Base-by-base conservation (phyloP, 2,113 vertebrate species). In the Nesogale talazaci region DNA sequence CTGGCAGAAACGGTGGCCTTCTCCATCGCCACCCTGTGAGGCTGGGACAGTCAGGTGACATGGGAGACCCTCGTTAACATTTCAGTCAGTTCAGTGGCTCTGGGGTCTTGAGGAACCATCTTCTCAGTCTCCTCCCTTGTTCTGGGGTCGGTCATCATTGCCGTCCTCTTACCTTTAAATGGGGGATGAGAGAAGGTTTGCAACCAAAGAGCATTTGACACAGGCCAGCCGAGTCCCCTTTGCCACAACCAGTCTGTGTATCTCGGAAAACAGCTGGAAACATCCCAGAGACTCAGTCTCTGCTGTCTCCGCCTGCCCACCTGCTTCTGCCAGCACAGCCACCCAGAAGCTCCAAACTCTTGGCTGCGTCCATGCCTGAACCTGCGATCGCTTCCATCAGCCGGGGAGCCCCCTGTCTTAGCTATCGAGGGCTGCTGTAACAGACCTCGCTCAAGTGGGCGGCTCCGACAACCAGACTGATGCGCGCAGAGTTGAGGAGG, bases 311-410 rank as follows among this genome's bases (percentile, higher is more conserved):
- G 57, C 29, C 42, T 83, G 19, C 46, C 46, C 46, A 74, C 70
- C 31, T 42, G 56, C 46, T 57, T 56, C 81, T 63, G 34, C 65
- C 56, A 8, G 1, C 16, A 67, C 6, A 80, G 52, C 27, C 69
- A 86, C 80, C 9, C n/a, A 86, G 65, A 90, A 76, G 19, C 46
- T 88, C 82, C 61, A 76, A 88, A 79, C 38, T 84, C 46, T 59
- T 38, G 16, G 9, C 14, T 72, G 40, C 46, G 46, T 65, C 70
- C n/a, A 17, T 79, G 52, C 23, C 72, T 46, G 17, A 72, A 85
- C 27, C 11, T 75, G 75, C n/a, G 78, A n/a, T 84, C 20, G 31
- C n/a, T 36, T 34, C 20, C 65, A 25, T 36, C 56, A 76, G 74
- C 22, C 29, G 42, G 19, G 72, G 25, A 74, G 70, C 5, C 91